Conservation (phyloP, 2,113 vertebrate species). For the Benitochromis conjunctus region DNA sequence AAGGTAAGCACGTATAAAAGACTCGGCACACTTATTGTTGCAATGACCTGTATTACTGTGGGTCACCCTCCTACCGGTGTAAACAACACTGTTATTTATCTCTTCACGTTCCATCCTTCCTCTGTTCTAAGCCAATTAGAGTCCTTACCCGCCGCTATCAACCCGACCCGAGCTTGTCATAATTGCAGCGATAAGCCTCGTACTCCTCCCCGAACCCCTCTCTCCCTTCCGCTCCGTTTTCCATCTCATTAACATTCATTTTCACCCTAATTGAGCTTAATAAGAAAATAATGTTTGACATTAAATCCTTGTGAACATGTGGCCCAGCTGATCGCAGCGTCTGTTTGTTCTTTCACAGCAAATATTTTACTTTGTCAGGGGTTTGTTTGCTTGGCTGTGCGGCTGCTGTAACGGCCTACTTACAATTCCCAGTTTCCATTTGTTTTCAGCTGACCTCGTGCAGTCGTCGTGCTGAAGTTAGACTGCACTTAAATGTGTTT, state of each 20-base stretch:
- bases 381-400: neutral
- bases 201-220: neutral
- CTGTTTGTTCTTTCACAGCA: constrained; percentile 38
- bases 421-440: constrained; percentile 13
- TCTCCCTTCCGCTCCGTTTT: constrained; percentile 75
- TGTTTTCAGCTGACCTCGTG: constrained; percentile 5
- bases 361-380: constrained; percentile 42
- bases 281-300: constrained; percentile 82
- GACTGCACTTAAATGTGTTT: neutral
- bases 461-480: neutral
- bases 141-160: neutral
- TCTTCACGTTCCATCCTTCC: constrained; percentile 21
- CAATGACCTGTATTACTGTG: constrained; percentile 29
- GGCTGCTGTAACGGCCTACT: constrained; percentile 8
- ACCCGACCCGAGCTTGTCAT: constrained; percentile 20
- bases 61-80: constrained; percentile 49
- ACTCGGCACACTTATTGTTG: neutral
- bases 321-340: constrained; percentile 41
- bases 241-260: constrained; percentile 88
- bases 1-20: neutral
- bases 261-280: constrained; percentile 81
- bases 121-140: constrained; percentile 49
- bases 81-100: constrained; percentile 60
- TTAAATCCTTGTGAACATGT: constrained; percentile 66
- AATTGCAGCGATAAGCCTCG: constrained; percentile 5